These are phyloP conservation scores for Mormyrus lacerda DNA, from an alignment of 2,113 vertebrate genomes.

Conservation along the genomic window DNA sequence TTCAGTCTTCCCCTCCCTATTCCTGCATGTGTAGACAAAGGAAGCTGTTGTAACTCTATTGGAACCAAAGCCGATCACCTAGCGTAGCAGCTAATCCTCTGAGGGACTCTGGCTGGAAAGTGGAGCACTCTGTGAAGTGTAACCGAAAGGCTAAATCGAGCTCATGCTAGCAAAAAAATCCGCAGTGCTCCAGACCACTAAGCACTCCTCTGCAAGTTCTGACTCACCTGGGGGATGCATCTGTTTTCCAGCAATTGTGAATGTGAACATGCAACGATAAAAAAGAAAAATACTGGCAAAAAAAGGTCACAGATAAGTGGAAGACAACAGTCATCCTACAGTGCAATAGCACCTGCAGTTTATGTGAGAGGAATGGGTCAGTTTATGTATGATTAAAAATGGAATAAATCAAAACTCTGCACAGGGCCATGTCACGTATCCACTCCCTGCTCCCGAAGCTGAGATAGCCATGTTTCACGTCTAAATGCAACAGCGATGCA, in stretches of 20 bases:
- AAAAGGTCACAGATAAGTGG: neutral
- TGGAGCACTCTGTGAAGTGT: slow-evolving; percentile 34
- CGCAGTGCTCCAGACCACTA: neutral
- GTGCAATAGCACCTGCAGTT: neutral
- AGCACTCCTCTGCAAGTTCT: neutral
- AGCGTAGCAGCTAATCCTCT: slow-evolving; percentile 38
- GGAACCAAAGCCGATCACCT: slow-evolving; percentile 37
- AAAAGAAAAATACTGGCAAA: neutral
- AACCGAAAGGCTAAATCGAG: slow-evolving; percentile 37
- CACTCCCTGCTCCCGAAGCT: neutral
- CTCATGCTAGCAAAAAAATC: slow-evolving; percentile 22
- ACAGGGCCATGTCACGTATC: neutral
- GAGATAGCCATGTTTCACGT: neutral
- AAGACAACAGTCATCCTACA: neutral
- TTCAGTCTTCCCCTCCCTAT: neutral
- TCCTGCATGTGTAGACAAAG: neutral
- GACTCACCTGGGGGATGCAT: neutral
- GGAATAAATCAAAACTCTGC: neutral
- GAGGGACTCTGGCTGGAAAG: slow-evolving; percentile 28
- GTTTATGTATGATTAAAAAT: neutral
- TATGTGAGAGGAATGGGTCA: neutral
- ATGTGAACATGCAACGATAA: neutral
- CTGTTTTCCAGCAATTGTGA: neutral
- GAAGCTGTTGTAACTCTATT: neutral
- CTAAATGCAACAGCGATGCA: neutral